Evolutionary conservation across 1,140 invertebrate genomes (phyloP), one percentile per base, ranked within the genome.

Genomic region (Dufourea novaeangliae): DNA sequence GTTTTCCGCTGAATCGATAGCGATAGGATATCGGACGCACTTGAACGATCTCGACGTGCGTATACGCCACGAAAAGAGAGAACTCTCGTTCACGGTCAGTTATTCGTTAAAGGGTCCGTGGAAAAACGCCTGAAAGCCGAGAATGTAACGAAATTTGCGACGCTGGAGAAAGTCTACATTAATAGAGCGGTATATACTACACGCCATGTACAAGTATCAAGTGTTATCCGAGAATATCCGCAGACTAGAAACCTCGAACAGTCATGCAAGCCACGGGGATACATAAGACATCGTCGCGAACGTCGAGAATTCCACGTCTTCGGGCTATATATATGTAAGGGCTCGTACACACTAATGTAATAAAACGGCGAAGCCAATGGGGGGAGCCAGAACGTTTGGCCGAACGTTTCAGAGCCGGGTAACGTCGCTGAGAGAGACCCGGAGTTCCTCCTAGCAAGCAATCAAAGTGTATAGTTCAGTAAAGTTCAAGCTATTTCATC

Each of bases 231-330:
- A 62, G 63, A 74, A 74, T 68, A 68, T 59, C 71, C 46, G 11
- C 46, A 37, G 63, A 29, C n/a, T 37, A 57, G 46, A 67, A 74
- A 56, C 37, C 37, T 29, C 41, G 52, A 44, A 59, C 52, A 57
- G 50, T 69, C 68, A 41, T 63, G 77, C 63, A 62, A 68, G 66
- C 54, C 50, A 56, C 63, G 73, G n/a, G n/a, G 66, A 70, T 68
- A 62, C 79, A 78, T 72, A 69, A 72, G 68, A 69, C 74, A 59
- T 52, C 72, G 59, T 29, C 57, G 73, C n/a, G 44, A 39, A 68
- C 63, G 63, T 82, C 63, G 67, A 77, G 81, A 82, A 83, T 83
- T 83, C 77, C 68, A 25, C 50, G 76, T 82, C 81, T 62, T 56
- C 34, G 68, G 27, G 69, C 70, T 79, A 66, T 79, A 78, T 76